phyloP scores from a whole-genome alignment of 2,113 vertebrate genomes.

The Psephotus haematonotus region DNA sequence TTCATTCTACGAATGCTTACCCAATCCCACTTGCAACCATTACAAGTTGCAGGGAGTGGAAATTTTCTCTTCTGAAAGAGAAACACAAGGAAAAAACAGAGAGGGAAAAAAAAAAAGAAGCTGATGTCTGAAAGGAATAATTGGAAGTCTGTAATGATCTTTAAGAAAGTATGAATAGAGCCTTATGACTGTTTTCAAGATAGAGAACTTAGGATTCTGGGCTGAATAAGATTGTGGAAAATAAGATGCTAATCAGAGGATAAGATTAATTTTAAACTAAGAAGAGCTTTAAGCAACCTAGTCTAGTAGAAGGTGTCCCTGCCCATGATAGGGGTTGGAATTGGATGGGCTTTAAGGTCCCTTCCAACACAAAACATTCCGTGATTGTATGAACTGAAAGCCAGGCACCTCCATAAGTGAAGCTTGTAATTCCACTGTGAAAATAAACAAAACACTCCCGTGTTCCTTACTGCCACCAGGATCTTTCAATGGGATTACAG shows the following conservation, averaged over 20 bases:
- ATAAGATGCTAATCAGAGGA: not conserved
- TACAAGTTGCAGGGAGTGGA: not conserved
- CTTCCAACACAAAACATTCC: not conserved
- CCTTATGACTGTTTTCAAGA: conserved; percentile 45
- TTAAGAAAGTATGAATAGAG: conserved; percentile 23
- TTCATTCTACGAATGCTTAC: not conserved
- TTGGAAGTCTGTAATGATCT: conserved; percentile 6
- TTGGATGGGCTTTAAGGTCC: not conserved
- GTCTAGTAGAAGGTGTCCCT: not conserved
- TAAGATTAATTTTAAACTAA: conserved; percentile 18
- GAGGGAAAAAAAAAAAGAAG: not conserved
- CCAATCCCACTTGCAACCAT: not conserved
- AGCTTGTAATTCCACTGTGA: not conserved
- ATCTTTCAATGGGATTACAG: not conserved
- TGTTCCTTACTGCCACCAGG: not conserved
- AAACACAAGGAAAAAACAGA: not conserved
- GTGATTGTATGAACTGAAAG: not conserved
- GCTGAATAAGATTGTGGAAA: not conserved
- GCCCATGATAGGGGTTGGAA: not conserved
- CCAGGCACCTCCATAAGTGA: not conserved
- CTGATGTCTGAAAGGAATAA: conserved; percentile 3
- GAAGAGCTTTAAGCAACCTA: not conserved
- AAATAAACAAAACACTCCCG: not conserved
- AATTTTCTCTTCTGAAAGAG: conserved; percentile 3
- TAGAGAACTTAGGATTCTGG: not conserved